Base-by-base conservation (phyloP, 35 echinoderm and acorn worm species). In the Heliocidaris erythrogramma region DNA sequence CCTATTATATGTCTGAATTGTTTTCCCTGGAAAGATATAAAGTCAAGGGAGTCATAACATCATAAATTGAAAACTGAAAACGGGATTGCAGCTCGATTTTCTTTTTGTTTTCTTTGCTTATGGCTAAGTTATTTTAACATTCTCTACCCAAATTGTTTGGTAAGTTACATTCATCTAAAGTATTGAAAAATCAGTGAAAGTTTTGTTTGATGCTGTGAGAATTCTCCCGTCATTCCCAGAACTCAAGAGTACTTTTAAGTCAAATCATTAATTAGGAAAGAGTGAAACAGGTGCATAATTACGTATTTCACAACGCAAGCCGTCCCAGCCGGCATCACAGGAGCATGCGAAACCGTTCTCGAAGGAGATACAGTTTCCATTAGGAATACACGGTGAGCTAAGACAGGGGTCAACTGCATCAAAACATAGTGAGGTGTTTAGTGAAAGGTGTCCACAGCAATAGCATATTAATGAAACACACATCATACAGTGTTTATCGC, bases 241-340 rank as follows among this genome's bases (percentile, higher is more conserved):
- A 48, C 7, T 12, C 29, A 13, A 89, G 32, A 21, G 9, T 32
- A 86, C 21, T 24, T 30, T 86, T 18, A 29, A 86, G 5, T 32
- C 85, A 30, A 18, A 47, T 3, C 29, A 89, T 89, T 89, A 42
- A 11, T 31, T 47, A 89, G 16, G 87, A 89, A 47, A 24, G 31
- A 16, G 32, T 32, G 30, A 69, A 85, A 47, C 7, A 94, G 24
- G n/a, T 85, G 21, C 48, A 94, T 71, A 94, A 86, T 97, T 98
- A 98, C 97, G 96, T 94, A 94, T 94, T 30, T 96, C 92, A 88
- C 97, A 98, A 21, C 88, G 95, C 42, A 48, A 7, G 27, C 97
- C 97, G 94, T 96, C 95, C 96, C 95, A 98, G 30, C 97, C 97
- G 49, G 47, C 13, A 48, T 50, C 65, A 95, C 97, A 98, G 47